Evolutionary conservation across 2,113 vertebrate species (phyloP), one percentile per base, ranked within the genome.

Genomic region (Neogale vison): DNA sequence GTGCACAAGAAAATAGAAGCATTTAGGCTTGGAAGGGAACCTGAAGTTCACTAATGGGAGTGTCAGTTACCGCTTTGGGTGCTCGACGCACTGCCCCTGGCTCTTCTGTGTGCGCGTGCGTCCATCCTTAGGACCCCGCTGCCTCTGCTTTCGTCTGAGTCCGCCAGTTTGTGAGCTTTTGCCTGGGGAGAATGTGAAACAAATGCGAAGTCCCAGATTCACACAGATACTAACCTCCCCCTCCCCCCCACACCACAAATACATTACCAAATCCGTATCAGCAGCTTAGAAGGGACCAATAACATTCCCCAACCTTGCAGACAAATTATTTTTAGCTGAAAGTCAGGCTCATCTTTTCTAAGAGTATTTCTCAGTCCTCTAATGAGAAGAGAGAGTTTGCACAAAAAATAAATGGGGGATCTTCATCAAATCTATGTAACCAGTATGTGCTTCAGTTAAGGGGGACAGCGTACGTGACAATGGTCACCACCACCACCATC

Each of bases 1-100:
- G 39, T 57, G 95, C 71, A 85, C 0, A 13, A 88, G 81, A 88
- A 96, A 97, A 96, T 90, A 88, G 85, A 97, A 95, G 94, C 97
- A 81, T 96, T 98, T 96, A 97, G 97, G 81, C 50, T 94, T 5
- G 36, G 14, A 94, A 92, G 88, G 42, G 65, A 90, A 90, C 1
- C 59, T 0, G 20, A 72, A 95, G 59, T 9, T 9, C 2, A 36
- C 87, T 93, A 94, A 97, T 94, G 87, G 90, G 87, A 47, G 87
- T 85, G 95, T 90, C 92, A 92, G 95, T 95, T 96, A 96, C 59
- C 14, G 4, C 76, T 72, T 18, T n/a, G 89, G 91, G 87, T 3
- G 10, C 23, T 82, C 52, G 0, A 4, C 31, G 2, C 0, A 4
- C 47, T 6, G 39, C 50, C 12, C 7, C 50, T 11, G 0, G 0